Evolutionary conservation across 2,797 vertebrate genomes (phyloP).

Genomic region (Carapus acus): DNA sequence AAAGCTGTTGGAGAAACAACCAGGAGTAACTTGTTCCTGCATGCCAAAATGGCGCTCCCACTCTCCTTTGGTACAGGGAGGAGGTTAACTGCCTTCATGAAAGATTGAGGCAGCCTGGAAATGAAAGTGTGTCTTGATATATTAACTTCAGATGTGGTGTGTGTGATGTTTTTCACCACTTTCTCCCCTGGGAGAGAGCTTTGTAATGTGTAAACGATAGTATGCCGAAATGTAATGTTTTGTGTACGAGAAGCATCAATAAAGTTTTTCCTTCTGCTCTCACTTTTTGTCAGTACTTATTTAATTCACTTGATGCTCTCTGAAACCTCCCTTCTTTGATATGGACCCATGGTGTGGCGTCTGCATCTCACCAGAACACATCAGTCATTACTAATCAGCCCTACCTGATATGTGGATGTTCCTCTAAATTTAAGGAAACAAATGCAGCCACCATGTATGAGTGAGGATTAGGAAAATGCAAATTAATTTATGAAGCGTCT

Average conservation of each 20-base stretch:
- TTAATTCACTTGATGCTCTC: too few relatives aligned
- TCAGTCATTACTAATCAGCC: conserved; percentile 16
- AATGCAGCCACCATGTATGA: too few relatives aligned
- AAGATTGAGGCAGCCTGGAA: conserved; percentile 20
- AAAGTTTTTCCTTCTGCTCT: conserved; percentile 57
- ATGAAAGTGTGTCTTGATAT: conserved; percentile 31
- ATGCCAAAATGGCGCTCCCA: conserved; percentile 8
- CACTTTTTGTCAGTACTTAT: conserved; percentile 2
- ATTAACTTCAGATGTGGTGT: conserved; percentile 26
- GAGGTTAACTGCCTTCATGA: conserved; percentile 43
- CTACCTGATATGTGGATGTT: conserved; percentile 28
- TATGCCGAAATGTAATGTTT: conserved; percentile 46
- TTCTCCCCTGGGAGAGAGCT: conserved; percentile 30
- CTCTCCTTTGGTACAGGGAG: conserved; percentile 19
- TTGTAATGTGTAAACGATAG: conserved; percentile 43
- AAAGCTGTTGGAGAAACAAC: conserved; percentile 8
- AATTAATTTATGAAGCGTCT: too few relatives aligned
- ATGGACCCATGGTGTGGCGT: too few relatives aligned
- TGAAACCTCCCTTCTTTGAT: too few relatives aligned
- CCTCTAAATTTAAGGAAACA: too few relatives aligned
- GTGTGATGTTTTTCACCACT: conserved; percentile 43
- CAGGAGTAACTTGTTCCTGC: conserved; percentile 19
- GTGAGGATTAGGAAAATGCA: too few relatives aligned
- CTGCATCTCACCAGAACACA: conserved; percentile 2
- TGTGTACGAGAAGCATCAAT: conserved; percentile 58